Evolutionary conservation across 2,888 invertebrate species (phyloP), one percentile per base, ranked within the genome.

Genomic region (Melikaiella ostensackeni): DNA sequence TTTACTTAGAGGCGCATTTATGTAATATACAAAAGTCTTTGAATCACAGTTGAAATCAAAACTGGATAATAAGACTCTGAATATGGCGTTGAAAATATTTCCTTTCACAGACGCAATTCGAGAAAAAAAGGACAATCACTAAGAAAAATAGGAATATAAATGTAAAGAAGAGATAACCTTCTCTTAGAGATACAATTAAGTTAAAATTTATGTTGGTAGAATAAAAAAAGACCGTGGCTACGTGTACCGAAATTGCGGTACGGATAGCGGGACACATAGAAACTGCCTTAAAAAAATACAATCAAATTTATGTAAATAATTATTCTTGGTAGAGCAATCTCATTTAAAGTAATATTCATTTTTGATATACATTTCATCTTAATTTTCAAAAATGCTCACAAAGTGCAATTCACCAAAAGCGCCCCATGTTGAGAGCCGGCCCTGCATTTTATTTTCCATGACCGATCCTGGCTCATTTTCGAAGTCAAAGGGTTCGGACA

Each of bases 401-500:
- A 70, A 70, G 70, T 70, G 70, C 70, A 30, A 70, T 70, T 70
- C 50, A 70, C 27, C n/a, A 46, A 50, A 70, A 66, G 33, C 46
- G 24, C 24, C 57, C 30, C 46, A 50, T n/a, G 1, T 46, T 70
- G n/a, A 19, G n/a, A 50, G 70, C 70, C 70, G 70, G 30, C 70
- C 70, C 70, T 70, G 70, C 50, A 70, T 50, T 70, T 70, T 50
- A 50, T 70, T 70, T 70, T 70, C n/a, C n/a, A 46, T 21, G 13
- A 24, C 11, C 50, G 70, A 50, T 24, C 70, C 70, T 21, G 30
- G 30, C 50, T 70, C 30, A 70, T 70, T 70, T 50, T 70, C 50
- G n/a, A 70, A 70, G 50, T 70, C 70, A 50, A 70, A 30, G 70
- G 70, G 70, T 70, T 27, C n/a, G 70, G n/a, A 50, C 78, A 75